phyloP scores from a whole-genome alignment of 1,140 invertebrate species.

The Gryon sp. region DNA sequence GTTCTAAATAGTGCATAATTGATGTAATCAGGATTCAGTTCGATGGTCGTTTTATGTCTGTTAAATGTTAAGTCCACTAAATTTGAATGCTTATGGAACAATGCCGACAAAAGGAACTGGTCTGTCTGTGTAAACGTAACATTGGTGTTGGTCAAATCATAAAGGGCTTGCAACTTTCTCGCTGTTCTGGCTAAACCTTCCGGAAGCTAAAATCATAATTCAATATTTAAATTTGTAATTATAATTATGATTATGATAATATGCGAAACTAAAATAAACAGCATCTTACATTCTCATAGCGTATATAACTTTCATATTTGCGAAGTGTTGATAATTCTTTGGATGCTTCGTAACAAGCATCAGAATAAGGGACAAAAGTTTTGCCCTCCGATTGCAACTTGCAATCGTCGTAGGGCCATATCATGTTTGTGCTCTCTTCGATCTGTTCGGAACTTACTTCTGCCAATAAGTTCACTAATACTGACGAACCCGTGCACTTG shows the following conservation, averaged over 20 bases:
- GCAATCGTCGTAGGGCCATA: conserved; percentile 75
- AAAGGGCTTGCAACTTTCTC: conserved; percentile 68
- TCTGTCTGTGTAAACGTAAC: conserved; percentile 50
- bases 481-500: conserved; percentile 72
- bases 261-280: not conserved
- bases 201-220: conserved; percentile 68
- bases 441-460: conserved; percentile 71
- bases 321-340: conserved; percentile 75
- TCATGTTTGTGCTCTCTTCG: conserved; percentile 63
- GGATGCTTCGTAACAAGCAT: conserved; percentile 75
- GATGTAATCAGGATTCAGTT: conserved; percentile 68
- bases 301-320: conserved; percentile 69
- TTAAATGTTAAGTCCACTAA: conserved; percentile 68
- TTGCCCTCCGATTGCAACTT: conserved; percentile 64
- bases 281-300: conserved; percentile 71
- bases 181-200: conserved; percentile 62
- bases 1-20: conserved; percentile 71
- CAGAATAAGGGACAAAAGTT: conserved; percentile 68
- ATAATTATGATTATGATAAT: too few species aligned
- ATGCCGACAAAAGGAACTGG: conserved; percentile 65
- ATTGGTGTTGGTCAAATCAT: conserved; percentile 70
- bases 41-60: conserved; percentile 62
- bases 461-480: conserved; percentile 69
- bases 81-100: conserved; percentile 70
- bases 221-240: not conserved